Conservation (phyloP, 1,140 invertebrate genomes). For the Drosophila lacteicornis region DNA sequence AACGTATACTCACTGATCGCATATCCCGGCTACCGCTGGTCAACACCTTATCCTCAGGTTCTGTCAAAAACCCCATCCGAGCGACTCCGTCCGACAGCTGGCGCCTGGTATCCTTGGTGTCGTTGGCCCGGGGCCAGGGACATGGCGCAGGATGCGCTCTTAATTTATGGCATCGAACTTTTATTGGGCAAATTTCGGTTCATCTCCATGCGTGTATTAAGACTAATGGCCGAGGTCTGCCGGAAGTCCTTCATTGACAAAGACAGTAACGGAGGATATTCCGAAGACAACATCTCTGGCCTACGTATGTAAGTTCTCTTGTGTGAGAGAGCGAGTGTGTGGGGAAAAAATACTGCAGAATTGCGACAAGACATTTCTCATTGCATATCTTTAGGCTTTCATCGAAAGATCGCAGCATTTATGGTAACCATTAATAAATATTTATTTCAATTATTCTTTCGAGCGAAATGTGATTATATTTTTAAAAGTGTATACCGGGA, state of each 20-base stretch:
- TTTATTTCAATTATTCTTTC: no score
- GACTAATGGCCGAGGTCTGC: slow-evolving; percentile 72
- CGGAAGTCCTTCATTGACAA: slow-evolving; percentile 75
- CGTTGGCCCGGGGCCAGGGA: slow-evolving; percentile 49
- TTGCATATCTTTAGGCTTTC: slow-evolving; percentile 24
- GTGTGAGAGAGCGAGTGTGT: not conserved
- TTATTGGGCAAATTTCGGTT: slow-evolving; percentile 83
- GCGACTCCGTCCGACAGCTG: slow-evolving; percentile 28
- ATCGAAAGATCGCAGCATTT: not conserved
- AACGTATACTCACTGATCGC: slow-evolving; percentile 81
- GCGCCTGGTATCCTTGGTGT: slow-evolving; percentile 34
- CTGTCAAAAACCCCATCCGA: not conserved
- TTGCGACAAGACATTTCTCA: not conserved
- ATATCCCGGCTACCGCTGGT: slow-evolving; percentile 35
- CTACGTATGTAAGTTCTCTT: not conserved
- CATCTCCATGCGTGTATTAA: slow-evolving; percentile 84
- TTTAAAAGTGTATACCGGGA: not conserved
- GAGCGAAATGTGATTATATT: not conserved
- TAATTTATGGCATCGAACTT: slow-evolving; percentile 84
- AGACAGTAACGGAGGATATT: slow-evolving; percentile 35
- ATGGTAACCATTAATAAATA: not conserved
- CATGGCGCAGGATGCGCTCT: slow-evolving; percentile 51
- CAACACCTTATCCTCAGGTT: slow-evolving; percentile 23
- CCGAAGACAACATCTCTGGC: slow-evolving; percentile 39
- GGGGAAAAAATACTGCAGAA: slow-evolving; percentile 5